These are phyloP conservation scores for Megaceryle alcyon DNA, from an alignment of 2,797 vertebrate genomes.

Conservation along the genomic window DNA sequence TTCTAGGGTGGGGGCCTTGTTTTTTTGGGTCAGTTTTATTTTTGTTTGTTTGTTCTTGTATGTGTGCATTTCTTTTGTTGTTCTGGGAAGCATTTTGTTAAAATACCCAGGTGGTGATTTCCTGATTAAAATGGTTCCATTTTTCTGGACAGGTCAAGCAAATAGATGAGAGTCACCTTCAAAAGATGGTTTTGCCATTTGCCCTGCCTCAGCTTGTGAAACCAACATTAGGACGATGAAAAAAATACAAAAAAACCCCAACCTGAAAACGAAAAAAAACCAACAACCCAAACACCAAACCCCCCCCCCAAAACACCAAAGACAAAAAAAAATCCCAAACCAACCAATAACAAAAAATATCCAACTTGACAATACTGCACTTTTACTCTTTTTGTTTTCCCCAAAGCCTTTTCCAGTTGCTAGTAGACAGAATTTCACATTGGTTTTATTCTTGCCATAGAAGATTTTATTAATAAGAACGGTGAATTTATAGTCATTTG, in stretches of 20 bases:
- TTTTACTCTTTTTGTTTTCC: neutral
- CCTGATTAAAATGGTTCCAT: neutral
- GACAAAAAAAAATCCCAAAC: neutral
- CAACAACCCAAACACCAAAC: neutral
- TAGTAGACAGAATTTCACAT: neutral
- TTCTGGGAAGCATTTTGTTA: neutral
- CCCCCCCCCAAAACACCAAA: neutral
- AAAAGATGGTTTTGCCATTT: conserved; percentile 7
- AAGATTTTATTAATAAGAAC: neutral
- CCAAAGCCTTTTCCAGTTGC: neutral
- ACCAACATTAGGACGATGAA: conserved; percentile 14
- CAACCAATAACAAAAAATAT: neutral
- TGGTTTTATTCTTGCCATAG: neutral
- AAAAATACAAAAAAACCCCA: neutral
- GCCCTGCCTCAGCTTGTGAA: conserved; percentile 33
- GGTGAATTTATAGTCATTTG: conserved; percentile 36
- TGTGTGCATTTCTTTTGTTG: neutral
- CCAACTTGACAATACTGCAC: neutral
- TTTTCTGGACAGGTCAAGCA: neutral
- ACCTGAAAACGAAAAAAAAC: neutral
- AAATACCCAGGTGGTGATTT: conserved; percentile 17
- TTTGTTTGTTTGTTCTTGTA: neutral
- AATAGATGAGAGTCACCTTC: conserved; percentile 10
- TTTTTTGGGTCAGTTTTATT: conserved; percentile 35
- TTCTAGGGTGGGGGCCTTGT: conserved; percentile 24